Base-by-base conservation (phyloP, 2,113 vertebrate species). In the Chaetura pelagica region DNA sequence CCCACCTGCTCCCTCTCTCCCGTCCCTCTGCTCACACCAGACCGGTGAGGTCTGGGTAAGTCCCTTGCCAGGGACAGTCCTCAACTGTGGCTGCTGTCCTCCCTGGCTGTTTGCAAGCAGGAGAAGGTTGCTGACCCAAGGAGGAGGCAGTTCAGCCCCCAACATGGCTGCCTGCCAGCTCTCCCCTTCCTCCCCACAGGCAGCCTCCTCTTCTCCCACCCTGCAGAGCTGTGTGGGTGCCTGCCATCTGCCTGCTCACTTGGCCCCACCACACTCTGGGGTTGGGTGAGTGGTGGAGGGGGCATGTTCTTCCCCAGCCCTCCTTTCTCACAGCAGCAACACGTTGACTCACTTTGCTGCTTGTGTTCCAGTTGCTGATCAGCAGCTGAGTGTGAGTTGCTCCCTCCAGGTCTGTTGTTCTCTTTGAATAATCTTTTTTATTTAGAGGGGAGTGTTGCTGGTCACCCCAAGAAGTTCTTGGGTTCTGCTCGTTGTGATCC, bases 251-350 rank as follows among this genome's bases (percentile, higher is more conserved):
- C 52, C 77, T 2, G 8, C 61, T 44, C 3, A 12, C 35, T 27
- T 51, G 24, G 51, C 30, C 59, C 52, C 9, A 1, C 8, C 2
- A 32, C 1, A 4, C 24, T 26, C 75, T 34, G 4, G 0, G 23
- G 12, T n/a, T 16, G 8, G 26, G 14, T 10, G 34, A 32, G 57
- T 5, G 1, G 21, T 12, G 40, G 8, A 34, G 29, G 9, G 52
- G 63, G 5, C 29, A 1, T 4, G 6, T 49, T 35, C 40, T 42
- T 14, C 40, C 40, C 40, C 40, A 42, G 14, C 40, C 40, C 40
- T 42, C 40, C 40, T 42, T 42, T 40, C 40, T 69, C 9, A 3
- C 48, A 15, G 55, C 46, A 29, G 38, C 54, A 20, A 4, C 3
- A 4, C 3, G 4, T 76, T 30, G 0, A 48, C 57, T 30, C 15